These are phyloP conservation scores for Chloroclysta siterata DNA, from an alignment of 2,888 invertebrate genomes.

Conservation along the genomic window DNA sequence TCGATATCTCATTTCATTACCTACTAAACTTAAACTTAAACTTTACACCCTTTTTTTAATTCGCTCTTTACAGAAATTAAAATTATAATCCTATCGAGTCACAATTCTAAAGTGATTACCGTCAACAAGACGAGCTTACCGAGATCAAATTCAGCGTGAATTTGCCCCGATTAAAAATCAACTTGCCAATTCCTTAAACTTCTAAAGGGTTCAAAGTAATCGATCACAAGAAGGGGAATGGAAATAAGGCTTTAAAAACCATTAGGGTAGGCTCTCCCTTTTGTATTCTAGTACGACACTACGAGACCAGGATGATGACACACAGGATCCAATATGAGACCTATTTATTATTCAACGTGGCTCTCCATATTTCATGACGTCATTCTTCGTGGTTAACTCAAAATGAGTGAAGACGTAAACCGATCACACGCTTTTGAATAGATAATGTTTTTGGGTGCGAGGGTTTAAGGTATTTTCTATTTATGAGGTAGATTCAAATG, in stretches of 20 bases:
- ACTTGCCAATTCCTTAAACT: slow-evolving; percentile 36
- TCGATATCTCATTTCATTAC: too few species aligned
- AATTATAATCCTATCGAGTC: not conserved
- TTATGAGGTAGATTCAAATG: slow-evolving; percentile 15
- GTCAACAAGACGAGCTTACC: slow-evolving; percentile 17
- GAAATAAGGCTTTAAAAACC: slow-evolving; percentile 59
- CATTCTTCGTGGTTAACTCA: slow-evolving; percentile 58
- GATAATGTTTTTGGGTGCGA: slow-evolving; percentile 27
- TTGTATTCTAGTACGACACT: slow-evolving; percentile 49
- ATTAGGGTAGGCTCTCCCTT: slow-evolving; percentile 55
- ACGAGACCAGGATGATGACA: slow-evolving; percentile 52
- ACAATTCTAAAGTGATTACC: slow-evolving; percentile 1
- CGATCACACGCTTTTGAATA: slow-evolving; percentile 32
- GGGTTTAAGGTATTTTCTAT: slow-evolving; percentile 9
- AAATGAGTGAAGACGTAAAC: slow-evolving; percentile 56
- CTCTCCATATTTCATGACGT: slow-evolving; percentile 62
- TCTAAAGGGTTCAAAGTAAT: slow-evolving; percentile 47
- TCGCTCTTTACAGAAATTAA: not conserved
- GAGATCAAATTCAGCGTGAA: slow-evolving; percentile 28
- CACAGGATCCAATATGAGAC: slow-evolving; percentile 62
- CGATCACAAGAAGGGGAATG: slow-evolving; percentile 58
- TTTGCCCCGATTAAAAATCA: slow-evolving; percentile 42
- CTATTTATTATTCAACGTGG: slow-evolving; percentile 69
- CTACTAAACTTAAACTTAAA: slow-evolving; percentile 15
- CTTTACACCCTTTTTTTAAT: slow-evolving; percentile 8